Conservation (phyloP, 2,113 vertebrate species). For the Anolis sagrei region DNA sequence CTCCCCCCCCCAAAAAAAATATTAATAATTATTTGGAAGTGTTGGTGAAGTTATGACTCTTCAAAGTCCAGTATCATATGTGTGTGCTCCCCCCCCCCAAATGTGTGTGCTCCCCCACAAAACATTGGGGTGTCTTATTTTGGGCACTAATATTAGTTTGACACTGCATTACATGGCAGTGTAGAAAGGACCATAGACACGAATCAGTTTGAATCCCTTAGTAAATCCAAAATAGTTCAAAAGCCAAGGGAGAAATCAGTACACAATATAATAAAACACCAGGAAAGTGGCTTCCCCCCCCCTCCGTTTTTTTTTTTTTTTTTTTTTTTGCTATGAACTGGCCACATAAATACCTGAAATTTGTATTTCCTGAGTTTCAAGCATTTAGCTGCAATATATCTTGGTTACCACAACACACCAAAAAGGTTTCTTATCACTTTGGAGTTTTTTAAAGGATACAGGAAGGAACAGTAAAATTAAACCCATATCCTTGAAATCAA, state of each 20-base stretch:
- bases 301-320: no score
- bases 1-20: no score
- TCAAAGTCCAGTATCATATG: background rate
- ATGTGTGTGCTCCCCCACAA: no score
- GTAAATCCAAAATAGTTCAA: constrained; percentile 5
- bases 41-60: background rate
- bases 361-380: background rate
- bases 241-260: background rate
- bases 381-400: background rate
- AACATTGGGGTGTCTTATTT: no score
- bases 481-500: background rate
- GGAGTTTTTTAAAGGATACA: background rate
- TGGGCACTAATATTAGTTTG: no score
- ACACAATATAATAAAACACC: constrained; percentile 1
- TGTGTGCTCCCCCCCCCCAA: no score
- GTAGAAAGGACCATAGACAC: background rate
- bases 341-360: background rate
- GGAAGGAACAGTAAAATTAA: background rate
- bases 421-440: background rate
- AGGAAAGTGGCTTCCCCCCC: constrained; percentile 3
- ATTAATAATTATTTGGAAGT: no score
- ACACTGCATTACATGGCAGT: no score
- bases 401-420: background rate
- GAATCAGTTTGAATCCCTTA: background rate
- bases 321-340: background rate